Base-by-base conservation (phyloP, 1,140 invertebrate genomes). In the Macrosteles quadrilineatus region DNA sequence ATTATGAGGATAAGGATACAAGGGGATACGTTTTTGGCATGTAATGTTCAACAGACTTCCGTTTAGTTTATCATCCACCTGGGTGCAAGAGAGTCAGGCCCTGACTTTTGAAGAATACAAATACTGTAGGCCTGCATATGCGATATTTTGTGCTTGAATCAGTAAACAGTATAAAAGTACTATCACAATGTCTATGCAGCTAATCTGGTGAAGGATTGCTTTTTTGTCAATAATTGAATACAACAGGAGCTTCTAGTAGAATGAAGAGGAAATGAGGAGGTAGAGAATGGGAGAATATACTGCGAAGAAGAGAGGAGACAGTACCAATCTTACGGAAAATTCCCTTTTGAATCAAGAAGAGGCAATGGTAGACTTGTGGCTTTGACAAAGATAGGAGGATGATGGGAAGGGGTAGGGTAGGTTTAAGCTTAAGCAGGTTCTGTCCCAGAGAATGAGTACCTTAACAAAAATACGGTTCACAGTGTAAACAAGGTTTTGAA, bases 151-250 rank as follows among this genome's bases (percentile, higher is more conserved):
- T n/a, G n/a, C n/a, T n/a, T n/a, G n/a, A n/a, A n/a, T n/a, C n/a
- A n/a, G n/a, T n/a, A n/a, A n/a, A n/a, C n/a, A n/a, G n/a, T n/a
- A n/a, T n/a, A n/a, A n/a, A n/a, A n/a, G n/a, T n/a, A n/a, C n/a
- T n/a, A n/a, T n/a, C n/a, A 59, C 55, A 40, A 36, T 17, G 57
- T 57, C 9, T 71, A 67, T 63, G 27, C 68, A 27, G 67, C 68
- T n/a, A 30, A 69, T n/a, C 31, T 40, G 14, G 70, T 70, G 23
- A 47, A 62, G 4, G 70, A 72, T 23, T 32, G 66, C 32, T 29
- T 57, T 30, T n/a, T 63, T 11, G 55, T 67, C 21, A 32, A 36
- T 27, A n/a, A 45, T 11, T 59, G 27, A 19, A 59, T n/a, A 32
- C n/a, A 31, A 66, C 23, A 59, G 32, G 17, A 32, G 59, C 4